Evolutionary conservation across 2,888 invertebrate species (phyloP), one percentile per base, ranked within the genome.

Genomic region (Tetranychus truncatus): DNA sequence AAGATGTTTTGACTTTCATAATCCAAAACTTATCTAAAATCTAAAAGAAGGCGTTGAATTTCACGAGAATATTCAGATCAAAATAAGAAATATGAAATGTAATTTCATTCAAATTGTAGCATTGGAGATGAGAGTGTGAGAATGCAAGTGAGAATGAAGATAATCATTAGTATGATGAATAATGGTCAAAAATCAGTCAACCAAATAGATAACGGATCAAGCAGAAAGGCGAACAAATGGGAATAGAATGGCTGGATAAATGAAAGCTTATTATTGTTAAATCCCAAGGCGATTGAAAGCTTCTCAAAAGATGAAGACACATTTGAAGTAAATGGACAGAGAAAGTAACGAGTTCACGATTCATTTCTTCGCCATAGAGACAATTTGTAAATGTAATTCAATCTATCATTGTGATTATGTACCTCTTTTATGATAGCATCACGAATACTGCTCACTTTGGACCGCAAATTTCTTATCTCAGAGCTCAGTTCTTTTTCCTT

Each of bases 361-460:
- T 34, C 34, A 34, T 34, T 34, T 3, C 34, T 34, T 34, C 34
- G 34, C 34, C 34, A 34, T 34, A 34, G 34, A 34, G 5, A 34
- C 34, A 34, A 34, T 34, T 34, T 34, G 4, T 3, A 4, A 34
- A 34, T 34, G 34, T 34, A 3, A 34, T 34, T 34, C 5, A 34
- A 34, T 34, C 34, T 34, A 34, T 34, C 34, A 4, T 34, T 34
- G 34, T 34, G 34, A 34, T 34, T 5, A 34, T 34, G 34, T 34
- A 65, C 91, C 81, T 92, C 91, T 80, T 89, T 87, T 71, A 90
- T 83, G 80, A 92, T 88, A 82, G 90, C 91, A 84, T 92, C 92
- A 76, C 92, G 86, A 11, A 91, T 90, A 65, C 90, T 92, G 79
- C 90, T 91, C 1, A 92, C 90, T 80, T 82, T 82, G 65, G 83